Conservation (phyloP, 1,140 invertebrate genomes). For the Drosophila nebulosa region DNA sequence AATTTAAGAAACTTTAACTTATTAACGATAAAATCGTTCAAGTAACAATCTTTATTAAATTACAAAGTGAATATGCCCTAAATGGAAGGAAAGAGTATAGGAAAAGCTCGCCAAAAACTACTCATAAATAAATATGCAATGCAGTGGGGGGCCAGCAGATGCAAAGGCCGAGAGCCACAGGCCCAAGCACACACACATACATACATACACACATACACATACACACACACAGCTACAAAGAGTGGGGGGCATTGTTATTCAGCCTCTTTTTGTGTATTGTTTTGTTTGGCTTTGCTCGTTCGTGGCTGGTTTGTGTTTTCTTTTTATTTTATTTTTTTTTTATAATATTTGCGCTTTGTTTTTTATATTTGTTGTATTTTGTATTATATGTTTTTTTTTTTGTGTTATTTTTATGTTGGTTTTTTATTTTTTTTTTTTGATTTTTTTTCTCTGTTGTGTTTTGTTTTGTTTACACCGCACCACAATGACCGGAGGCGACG, state of each 20-base stretch:
- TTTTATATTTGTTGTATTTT: conserved; percentile 30
- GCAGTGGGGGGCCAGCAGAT: not conserved
- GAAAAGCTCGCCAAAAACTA: conserved; percentile 49
- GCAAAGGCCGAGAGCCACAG: not conserved
- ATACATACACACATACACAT: not conserved
- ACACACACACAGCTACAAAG: not conserved
- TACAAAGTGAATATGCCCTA: not conserved
- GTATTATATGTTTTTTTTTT: conserved; percentile 23
- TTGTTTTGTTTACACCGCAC: conserved; percentile 33
- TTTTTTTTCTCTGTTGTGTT: too few relatives aligned
- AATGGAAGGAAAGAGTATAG: not conserved
- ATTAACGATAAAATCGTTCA: too few relatives aligned
- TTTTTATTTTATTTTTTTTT: conserved; percentile 6
- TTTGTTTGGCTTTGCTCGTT: conserved; percentile 62
- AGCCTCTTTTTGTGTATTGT: conserved; percentile 52
- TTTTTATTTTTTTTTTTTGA: conserved; percentile 55
- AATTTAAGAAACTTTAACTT: too few relatives aligned
- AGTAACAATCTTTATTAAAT: too few relatives aligned
- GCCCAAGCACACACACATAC: not conserved
- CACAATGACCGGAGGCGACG: conserved; percentile 4
- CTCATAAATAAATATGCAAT: conserved; percentile 68
- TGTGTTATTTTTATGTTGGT: conserved; percentile 11
- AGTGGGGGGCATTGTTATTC: conserved; percentile 45
- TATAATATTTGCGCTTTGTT: too few relatives aligned
- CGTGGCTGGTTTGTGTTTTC: conserved; percentile 42